These are phyloP conservation scores for Ectemnius lituratus DNA, from an alignment of 2,888 invertebrate species.

Conservation along the genomic window DNA sequence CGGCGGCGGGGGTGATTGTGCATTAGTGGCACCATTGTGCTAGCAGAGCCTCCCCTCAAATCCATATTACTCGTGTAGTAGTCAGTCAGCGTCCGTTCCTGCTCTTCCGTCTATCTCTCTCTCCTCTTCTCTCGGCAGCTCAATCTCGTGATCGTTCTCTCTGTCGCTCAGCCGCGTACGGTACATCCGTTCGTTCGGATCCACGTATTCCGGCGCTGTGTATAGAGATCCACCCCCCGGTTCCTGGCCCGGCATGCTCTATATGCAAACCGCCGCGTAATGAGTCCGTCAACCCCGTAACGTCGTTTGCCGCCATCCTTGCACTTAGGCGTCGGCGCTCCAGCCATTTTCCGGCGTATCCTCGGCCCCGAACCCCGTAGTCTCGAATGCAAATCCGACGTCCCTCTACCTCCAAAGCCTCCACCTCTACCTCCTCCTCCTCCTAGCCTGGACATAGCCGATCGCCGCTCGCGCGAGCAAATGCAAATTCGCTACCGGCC, in stretches of 20 bases:
- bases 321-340: conserved; percentile 69
- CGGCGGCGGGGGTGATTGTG: conserved; percentile 66
- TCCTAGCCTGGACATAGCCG: background rate
- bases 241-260: conserved; percentile 65
- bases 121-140: conserved; percentile 36
- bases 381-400: conserved; percentile 69
- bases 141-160: conserved; percentile 29
- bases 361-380: conserved; percentile 59
- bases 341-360: conserved; percentile 71
- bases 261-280: conserved; percentile 76
- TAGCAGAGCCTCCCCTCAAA: conserved; percentile 67
- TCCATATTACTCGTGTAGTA: conserved; percentile 75
- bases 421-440: too few species aligned
- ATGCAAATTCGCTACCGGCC: conserved; percentile 54
- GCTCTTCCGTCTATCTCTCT: conserved; percentile 21
- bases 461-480: conserved; percentile 37
- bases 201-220: conserved; percentile 55
- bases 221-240: conserved; percentile 52
- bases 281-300: conserved; percentile 77
- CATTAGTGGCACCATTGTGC: conserved; percentile 77
- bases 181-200: conserved; percentile 53
- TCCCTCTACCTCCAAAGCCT: background rate
- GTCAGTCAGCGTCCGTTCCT: conserved; percentile 71
- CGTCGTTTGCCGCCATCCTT: conserved; percentile 75
- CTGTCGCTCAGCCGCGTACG: conserved; percentile 18